Evolutionary conservation across 2,888 invertebrate species (phyloP).

Genomic region (Rhagonycha fulva): DNA sequence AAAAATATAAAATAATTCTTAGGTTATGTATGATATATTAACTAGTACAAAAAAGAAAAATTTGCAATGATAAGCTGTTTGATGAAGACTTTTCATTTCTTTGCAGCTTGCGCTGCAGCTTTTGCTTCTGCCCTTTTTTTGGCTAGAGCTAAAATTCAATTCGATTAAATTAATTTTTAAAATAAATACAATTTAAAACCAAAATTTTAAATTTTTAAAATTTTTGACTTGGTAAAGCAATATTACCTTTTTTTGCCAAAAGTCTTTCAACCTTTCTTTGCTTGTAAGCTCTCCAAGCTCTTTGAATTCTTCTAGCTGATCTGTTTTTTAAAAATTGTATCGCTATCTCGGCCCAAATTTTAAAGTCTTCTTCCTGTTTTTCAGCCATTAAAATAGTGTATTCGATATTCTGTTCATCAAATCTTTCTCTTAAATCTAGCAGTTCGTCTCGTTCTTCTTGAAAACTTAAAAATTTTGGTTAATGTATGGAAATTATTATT

Average conservation of each 20-base stretch:
- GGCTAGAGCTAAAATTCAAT: background rate
- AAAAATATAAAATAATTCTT: too few relatives aligned
- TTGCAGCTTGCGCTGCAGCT: background rate
- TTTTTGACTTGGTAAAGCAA: background rate
- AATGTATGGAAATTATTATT: background rate
- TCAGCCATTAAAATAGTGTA: conserved; percentile 63
- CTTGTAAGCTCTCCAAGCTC: conserved; percentile 43
- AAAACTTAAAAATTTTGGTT: conserved; percentile 45
- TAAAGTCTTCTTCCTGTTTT: conserved; percentile 59
- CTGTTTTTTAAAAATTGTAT: conserved; percentile 39
- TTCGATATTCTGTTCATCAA: conserved; percentile 60
- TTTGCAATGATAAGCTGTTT: background rate
- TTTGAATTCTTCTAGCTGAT: conserved; percentile 52
- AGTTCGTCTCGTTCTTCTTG: conserved; percentile 58
- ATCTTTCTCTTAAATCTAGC: conserved; percentile 55
- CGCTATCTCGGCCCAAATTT: conserved; percentile 59
- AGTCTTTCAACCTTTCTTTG: conserved; percentile 32
- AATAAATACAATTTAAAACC: background rate
- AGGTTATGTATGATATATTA: too few relatives aligned
- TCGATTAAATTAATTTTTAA: background rate
- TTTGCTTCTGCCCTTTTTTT: background rate
- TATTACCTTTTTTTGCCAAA: conserved; percentile 34
- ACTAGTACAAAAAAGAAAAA: too few relatives aligned
- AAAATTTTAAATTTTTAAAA: too few relatives aligned
- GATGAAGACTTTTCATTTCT: background rate